Evolutionary conservation across 2,888 invertebrate species (phyloP).

Genomic region (Polylopha cassiicola): DNA sequence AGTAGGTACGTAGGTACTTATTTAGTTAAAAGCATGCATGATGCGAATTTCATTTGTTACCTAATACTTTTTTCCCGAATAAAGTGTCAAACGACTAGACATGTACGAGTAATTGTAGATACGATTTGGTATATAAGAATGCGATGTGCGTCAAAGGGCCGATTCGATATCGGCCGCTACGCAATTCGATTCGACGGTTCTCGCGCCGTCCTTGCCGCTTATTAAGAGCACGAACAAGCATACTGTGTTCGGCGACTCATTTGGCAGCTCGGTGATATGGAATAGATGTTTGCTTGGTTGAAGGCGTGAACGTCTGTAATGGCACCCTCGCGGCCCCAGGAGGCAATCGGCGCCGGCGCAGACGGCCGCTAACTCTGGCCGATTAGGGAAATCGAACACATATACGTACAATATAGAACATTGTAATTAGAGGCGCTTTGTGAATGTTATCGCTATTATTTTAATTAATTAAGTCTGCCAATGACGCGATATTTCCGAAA

Average conservation of each 20-base stretch:
- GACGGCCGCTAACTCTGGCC: conserved; percentile 35
- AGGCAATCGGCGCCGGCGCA: conserved; percentile 47
- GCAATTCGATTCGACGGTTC: conserved; percentile 4
- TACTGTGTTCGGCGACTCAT: no score
- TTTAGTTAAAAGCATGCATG: background rate
- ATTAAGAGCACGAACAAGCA: conserved; percentile 1
- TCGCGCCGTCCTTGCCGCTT: conserved; percentile 8
- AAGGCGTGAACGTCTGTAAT: conserved; percentile 48
- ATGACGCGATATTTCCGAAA: no score
- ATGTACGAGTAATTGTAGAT: conserved; percentile 10
- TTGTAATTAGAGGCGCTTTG: conserved; percentile 20
- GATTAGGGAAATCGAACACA: conserved; percentile 56
- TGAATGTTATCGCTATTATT: conserved; percentile 13
- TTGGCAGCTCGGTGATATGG: conserved; percentile 25
- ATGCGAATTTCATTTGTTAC: background rate
- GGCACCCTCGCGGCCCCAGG: conserved; percentile 68
- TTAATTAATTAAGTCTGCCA: background rate
- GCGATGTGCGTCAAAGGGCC: conserved; percentile 20
- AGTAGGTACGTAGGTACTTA: no score
- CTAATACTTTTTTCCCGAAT: no score
- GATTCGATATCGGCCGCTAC: conserved; percentile 5
- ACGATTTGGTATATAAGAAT: conserved; percentile 20
- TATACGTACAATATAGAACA: conserved; percentile 12
- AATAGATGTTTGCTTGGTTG: conserved; percentile 44
- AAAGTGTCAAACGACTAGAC: conserved; percentile 4